Percentiles rank a stretch among this genome's conserved stretches.
Conservation (phyloP, 2,888 invertebrate genomes). For the Amphipyra berbera region DNA sequence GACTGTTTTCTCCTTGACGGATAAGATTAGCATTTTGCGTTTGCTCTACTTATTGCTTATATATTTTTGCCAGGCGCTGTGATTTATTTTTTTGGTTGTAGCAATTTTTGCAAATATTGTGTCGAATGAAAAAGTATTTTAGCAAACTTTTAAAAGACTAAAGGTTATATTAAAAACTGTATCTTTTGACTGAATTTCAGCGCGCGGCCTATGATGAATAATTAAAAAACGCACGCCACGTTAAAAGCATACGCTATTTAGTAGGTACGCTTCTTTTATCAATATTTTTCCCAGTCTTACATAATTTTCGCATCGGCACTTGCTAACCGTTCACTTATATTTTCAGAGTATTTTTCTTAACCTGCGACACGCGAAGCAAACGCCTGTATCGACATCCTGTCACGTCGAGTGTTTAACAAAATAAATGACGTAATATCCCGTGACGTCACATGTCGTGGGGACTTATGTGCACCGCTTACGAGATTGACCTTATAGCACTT, state of each 20-base stretch:
- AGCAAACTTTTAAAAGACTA: not conserved
- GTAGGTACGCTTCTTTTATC: too few relatives aligned
- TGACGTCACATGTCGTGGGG: slow-evolving; percentile 34
- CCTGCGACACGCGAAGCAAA: slow-evolving; percentile 52
- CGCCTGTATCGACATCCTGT: slow-evolving; percentile 67
- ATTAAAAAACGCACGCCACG: slow-evolving; percentile 1
- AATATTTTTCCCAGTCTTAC: slow-evolving; percentile 1
- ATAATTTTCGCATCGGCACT: slow-evolving; percentile 30
- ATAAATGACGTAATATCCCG: slow-evolving; percentile 56
- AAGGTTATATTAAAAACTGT: not conserved
- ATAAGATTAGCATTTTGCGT: slow-evolving; percentile 47
- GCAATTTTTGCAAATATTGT: not conserved
- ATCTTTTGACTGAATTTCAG: not conserved
- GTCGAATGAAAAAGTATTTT: slow-evolving; percentile 8
- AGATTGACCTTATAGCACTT: slow-evolving; percentile 28
- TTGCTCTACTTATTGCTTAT: slow-evolving; percentile 46
- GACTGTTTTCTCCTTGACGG: slow-evolving; percentile 52
- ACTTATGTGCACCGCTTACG: slow-evolving; percentile 17
- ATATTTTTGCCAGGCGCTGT: slow-evolving; percentile 52
- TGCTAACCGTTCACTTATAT: slow-evolving; percentile 18
- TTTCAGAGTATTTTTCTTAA: slow-evolving; percentile 45
- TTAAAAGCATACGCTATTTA: slow-evolving; percentile 4
- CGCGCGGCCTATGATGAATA: slow-evolving; percentile 9
- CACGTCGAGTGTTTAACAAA: slow-evolving; percentile 65
- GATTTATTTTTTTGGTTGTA: slow-evolving; percentile 31